phyloP scores from a whole-genome alignment of 2,888 invertebrate genomes.

The Caenorhabditis sp. region DNA sequence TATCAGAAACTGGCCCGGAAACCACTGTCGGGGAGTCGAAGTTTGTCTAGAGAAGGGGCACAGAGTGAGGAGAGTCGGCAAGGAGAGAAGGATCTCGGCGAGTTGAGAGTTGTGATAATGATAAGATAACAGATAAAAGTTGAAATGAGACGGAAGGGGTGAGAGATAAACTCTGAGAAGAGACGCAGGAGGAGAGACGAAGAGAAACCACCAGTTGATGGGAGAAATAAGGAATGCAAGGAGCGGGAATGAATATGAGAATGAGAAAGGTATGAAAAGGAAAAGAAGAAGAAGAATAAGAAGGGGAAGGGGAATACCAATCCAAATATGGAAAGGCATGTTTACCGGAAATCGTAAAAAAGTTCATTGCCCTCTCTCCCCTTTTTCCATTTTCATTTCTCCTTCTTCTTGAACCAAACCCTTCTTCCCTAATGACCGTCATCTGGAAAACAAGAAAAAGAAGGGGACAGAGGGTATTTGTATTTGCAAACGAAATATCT shows the following conservation, averaged over 20 bases:
- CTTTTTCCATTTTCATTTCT: background rate
- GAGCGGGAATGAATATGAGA: no score
- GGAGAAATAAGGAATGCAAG: background rate
- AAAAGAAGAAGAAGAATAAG: background rate
- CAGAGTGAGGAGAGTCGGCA: background rate
- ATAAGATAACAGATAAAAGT: slow-evolving; percentile 50
- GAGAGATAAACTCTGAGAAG: slow-evolving; percentile 24
- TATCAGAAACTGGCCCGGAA: no score
- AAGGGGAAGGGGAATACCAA: background rate
- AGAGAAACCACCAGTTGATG: no score
- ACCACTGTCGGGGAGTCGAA: background rate
- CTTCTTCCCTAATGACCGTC: slow-evolving; percentile 7
- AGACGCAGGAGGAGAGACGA: slow-evolving; percentile 6
- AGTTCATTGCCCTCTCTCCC: background rate
- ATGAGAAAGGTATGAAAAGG: no score
- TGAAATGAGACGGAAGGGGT: slow-evolving; percentile 24
- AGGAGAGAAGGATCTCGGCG: background rate
- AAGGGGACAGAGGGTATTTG: background rate
- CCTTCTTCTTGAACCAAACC: background rate
- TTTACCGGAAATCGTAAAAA: slow-evolving; percentile 22
- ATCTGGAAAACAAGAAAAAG: slow-evolving; percentile 6
- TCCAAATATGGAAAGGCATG: slow-evolving; percentile 5
- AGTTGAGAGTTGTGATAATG: slow-evolving; percentile 16
- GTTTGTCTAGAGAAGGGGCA: background rate
- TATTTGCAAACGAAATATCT: slow-evolving; percentile 1